Conservation (phyloP, 2,888 invertebrate species). For the Tinea pellionella region DNA sequence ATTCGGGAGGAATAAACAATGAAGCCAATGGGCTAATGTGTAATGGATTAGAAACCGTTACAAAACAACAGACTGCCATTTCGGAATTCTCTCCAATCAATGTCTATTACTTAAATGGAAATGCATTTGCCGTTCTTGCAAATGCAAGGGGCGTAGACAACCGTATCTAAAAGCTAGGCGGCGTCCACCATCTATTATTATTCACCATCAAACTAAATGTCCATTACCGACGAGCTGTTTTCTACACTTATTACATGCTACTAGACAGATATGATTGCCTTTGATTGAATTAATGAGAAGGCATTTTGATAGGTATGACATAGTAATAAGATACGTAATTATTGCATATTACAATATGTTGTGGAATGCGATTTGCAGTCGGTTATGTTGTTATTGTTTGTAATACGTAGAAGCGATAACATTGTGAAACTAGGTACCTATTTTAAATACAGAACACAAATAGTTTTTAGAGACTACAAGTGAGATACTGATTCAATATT, state of each 20-base stretch:
- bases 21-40: background rate
- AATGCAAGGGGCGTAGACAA: slow-evolving; percentile 6
- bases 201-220: slow-evolving; percentile 25
- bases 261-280: background rate
- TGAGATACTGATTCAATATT: background rate
- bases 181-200: slow-evolving; percentile 22
- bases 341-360: background rate
- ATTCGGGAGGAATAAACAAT: background rate
- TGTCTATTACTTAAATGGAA: slow-evolving; percentile 8
- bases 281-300: slow-evolving; percentile 13
- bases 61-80: background rate
- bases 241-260: slow-evolving; percentile 30
- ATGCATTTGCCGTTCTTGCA: slow-evolving; percentile 1
- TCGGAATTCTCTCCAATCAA: slow-evolving; percentile 1
- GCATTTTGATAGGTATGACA: slow-evolving; percentile 6
- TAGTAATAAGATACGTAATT: background rate
- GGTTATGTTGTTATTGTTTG: background rate
- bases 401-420: background rate
- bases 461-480: background rate
- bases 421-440: background rate
- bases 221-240: slow-evolving; percentile 29
- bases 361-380: background rate
- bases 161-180: background rate
- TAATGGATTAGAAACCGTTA: slow-evolving; percentile 6
- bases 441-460: background rate